These are phyloP conservation scores for Staurois parvus DNA, from an alignment of 2,797 vertebrate genomes.

Conservation along the genomic window DNA sequence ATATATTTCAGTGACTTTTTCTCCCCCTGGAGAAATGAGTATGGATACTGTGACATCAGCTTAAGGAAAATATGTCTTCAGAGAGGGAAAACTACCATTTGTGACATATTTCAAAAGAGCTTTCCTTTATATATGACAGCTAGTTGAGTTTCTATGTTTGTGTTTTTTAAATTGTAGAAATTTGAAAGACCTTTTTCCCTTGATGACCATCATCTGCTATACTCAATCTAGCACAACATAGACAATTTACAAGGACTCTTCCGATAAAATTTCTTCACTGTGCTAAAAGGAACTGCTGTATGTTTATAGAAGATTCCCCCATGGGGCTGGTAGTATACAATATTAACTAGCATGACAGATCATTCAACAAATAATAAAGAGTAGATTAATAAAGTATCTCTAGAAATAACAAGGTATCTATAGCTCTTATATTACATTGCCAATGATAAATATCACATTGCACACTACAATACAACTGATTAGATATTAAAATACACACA, in stretches of 20 bases:
- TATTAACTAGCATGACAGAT: not conserved
- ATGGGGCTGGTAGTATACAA: not conserved
- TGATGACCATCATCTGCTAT: not conserved
- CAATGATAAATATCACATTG: not conserved
- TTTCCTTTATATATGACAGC: slow-evolving; percentile 38
- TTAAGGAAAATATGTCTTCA: slow-evolving; percentile 50
- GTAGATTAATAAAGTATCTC: too few species aligned
- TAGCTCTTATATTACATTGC: not conserved
- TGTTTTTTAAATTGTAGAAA: slow-evolving; percentile 21
- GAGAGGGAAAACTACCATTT: slow-evolving; percentile 37
- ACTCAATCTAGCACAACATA: not conserved
- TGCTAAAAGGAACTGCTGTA: not conserved
- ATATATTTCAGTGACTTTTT: slow-evolving; percentile 23
- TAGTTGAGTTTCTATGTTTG: slow-evolving; percentile 19
- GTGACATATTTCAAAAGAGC: slow-evolving; percentile 46
- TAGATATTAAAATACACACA: not conserved
- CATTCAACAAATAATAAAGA: not conserved
- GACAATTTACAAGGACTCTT: not conserved
- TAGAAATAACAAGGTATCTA: not conserved
- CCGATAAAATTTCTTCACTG: too few species aligned
- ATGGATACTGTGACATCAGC: slow-evolving; percentile 50
- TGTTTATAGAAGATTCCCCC: not conserved
- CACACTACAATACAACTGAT: not conserved
- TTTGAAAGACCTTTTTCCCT: slow-evolving; percentile 13
- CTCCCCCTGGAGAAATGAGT: slow-evolving; percentile 35